Evolutionary conservation across 2,797 vertebrate species (phyloP), one percentile per base, ranked within the genome.

Genomic region (Silurus aristotelis): DNA sequence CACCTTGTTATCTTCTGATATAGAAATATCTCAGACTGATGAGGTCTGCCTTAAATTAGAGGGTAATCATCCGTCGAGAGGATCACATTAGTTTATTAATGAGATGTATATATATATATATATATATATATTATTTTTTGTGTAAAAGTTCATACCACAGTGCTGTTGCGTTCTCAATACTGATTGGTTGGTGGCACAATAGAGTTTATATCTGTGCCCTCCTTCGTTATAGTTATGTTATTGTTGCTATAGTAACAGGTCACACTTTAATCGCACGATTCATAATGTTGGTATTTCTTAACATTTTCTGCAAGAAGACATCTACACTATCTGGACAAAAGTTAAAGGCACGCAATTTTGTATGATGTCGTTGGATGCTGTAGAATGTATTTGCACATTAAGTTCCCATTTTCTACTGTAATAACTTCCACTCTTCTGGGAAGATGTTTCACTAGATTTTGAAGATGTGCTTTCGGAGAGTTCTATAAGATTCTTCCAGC

Each of bases 1-100:
- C 90, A 84, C 85, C 68, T 88, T 88, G 85, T 90, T 85, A 89
- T 89, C 83, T 85, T 64, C 56, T 73, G 82, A 72, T 83, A 73
- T 83, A 63, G 82, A 72, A 83, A 73, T 60, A 48, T 60, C 81
- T 71, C 67, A 60, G 60, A 72, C 68, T 83, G 81, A 80, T 80
- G 79, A 80, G 79, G 46, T 66, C 60, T 76, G 27, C 78, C 48
- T 20, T 64, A 82, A 84, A 86, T 82, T 52, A 68, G 66, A 38
- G 55, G 46, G 52, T 80, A 80, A 80, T 80, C 79, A 80, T 52
- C 63, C 46, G 9, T 64, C 85, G 77, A 78, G 71, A 55, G 64
- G 68, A 85, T 83, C 67, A 66, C 87, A 84, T 61, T 85, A 87
- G 46, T 61, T 81, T 73, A 87, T 80, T 85, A 83, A 88, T 76